Conservation (phyloP, 2,888 invertebrate genomes). For the Bunonema sp. region DNA sequence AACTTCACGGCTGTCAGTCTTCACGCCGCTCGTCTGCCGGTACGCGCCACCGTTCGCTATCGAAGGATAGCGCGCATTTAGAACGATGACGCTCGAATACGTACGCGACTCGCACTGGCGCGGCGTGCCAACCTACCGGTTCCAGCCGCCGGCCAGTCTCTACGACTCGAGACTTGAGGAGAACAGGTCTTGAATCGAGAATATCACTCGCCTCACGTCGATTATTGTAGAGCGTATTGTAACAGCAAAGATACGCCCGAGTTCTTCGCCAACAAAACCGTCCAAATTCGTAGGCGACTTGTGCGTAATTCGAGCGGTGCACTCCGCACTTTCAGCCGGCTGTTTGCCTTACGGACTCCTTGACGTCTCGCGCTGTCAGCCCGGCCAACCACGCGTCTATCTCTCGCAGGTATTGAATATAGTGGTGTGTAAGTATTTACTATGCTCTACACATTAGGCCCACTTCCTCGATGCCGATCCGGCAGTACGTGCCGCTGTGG, state of each 20-base stretch:
- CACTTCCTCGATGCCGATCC: conserved; percentile 11
- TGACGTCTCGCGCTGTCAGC: conserved; percentile 30
- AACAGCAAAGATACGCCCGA: conserved; percentile 21
- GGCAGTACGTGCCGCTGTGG: conserved; percentile 19
- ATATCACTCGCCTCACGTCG: no score
- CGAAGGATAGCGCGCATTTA: conserved; percentile 3
- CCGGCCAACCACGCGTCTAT: conserved; percentile 33
- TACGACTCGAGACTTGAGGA: conserved; percentile 21
- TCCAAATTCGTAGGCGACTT: conserved; percentile 18
- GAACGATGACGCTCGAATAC: conserved; percentile 24
- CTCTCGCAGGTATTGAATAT: conserved; percentile 16
- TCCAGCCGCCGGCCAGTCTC: conserved; percentile 16
- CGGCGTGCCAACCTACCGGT: conserved; percentile 23
- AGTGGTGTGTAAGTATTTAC: neutral
- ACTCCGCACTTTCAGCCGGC: conserved; percentile 15
- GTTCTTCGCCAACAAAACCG: conserved; percentile 25
- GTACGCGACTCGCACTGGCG: conserved; percentile 8
- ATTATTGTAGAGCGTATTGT: no score
- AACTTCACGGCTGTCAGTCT: conserved; percentile 13
- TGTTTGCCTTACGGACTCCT: conserved; percentile 34
- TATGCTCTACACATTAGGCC: conserved; percentile 5
- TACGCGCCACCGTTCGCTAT: conserved; percentile 1
- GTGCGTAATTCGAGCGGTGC: neutral
- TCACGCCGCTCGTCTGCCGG: conserved; percentile 29
- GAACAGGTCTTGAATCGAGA: conserved; percentile 22